Conservation (phyloP, 1,140 invertebrate genomes). For the Scylla paramamosain region DNA sequence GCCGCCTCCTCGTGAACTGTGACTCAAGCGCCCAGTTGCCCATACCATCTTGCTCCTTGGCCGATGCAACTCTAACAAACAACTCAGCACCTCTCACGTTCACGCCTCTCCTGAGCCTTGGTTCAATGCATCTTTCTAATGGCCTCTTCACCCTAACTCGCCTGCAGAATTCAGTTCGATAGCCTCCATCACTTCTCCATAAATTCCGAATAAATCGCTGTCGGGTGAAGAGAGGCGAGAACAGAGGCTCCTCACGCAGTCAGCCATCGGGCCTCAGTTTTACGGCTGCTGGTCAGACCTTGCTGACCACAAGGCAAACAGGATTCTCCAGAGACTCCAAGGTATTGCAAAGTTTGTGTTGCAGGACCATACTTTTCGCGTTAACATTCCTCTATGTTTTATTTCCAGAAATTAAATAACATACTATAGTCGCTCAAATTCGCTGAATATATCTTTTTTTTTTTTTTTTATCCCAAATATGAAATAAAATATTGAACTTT, state of each 20-base stretch:
- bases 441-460: no score
- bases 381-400: no score
- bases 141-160: neutral
- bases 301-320: neutral
- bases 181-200: neutral
- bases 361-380: no score
- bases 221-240: neutral
- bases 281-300: neutral
- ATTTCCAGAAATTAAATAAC: no score
- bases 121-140: neutral
- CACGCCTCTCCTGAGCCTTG: neutral
- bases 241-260: neutral
- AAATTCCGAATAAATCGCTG: neutral
- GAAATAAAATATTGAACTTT: neutral
- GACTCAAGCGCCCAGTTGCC: neutral
- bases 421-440: no score
- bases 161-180: conserved; percentile 21
- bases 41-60: neutral
- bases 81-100: neutral
- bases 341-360: no score
- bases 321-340: neutral
- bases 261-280: neutral
- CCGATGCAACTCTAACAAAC: neutral
- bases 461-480: neutral
- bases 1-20: no score